Evolutionary conservation across 2,113 vertebrate genomes (phyloP).

Genomic region (Coturnix japonica): DNA sequence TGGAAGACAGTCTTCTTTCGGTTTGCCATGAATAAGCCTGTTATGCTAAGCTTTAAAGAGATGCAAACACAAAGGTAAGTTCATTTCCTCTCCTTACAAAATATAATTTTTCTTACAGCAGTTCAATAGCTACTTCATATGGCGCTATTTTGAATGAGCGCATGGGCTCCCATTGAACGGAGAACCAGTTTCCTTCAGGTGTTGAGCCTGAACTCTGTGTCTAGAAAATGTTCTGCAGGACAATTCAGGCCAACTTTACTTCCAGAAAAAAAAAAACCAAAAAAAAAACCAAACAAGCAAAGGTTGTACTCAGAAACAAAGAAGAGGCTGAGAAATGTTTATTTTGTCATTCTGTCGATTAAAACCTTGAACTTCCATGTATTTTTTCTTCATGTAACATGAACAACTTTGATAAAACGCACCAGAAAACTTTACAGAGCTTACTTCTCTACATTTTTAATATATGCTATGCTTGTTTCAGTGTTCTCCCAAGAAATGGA

Average conservation of each 20-base stretch:
- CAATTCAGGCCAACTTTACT: not conserved
- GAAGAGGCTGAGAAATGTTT: not conserved
- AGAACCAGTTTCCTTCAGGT: not conserved
- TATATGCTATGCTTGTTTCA: not conserved
- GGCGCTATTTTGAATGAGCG: not conserved
- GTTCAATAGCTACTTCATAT: not conserved
- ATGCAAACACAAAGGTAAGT: conserved; percentile 2
- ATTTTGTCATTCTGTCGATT: not conserved
- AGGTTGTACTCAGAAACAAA: not conserved
- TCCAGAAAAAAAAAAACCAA: not conserved
- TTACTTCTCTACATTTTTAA: not conserved
- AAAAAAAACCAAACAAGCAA: conserved; percentile 14
- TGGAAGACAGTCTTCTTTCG: not conserved
- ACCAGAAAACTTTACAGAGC: not conserved
- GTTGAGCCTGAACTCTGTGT: not conserved
- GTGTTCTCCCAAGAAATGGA: not conserved
- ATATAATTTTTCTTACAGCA: not conserved
- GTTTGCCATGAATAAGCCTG: not conserved
- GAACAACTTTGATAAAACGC: conserved; percentile 9
- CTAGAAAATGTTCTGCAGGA: not conserved
- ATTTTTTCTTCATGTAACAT: not conserved
- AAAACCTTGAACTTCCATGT: not conserved
- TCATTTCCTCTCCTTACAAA: not conserved
- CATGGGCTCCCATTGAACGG: not conserved
- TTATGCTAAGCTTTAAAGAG: not conserved